Evolutionary conservation across 1,140 invertebrate species (phyloP), one percentile per base, ranked within the genome.

Genomic region (Phocides pigmalion): DNA sequence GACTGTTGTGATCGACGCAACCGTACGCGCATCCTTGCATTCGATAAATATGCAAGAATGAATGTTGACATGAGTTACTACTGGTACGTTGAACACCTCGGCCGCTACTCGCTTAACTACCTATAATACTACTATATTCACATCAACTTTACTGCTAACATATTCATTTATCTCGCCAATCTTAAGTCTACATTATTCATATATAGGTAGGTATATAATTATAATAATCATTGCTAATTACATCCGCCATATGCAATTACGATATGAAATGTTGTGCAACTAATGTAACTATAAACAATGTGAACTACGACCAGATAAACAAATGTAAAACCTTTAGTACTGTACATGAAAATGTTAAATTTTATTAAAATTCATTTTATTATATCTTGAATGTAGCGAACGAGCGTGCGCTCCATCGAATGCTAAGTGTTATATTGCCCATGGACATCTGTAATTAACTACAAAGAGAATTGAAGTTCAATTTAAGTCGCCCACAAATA

Each of bases 1-100:
- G 4, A 3, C 8, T 17, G 16, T 15, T n/a, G n/a, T n/a, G n/a
- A 14, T 20, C 19, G 20, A 41, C 50, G 50, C 35, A 54, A 54
- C 22, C 50, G 50, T 14, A 54, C 35, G 35, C n/a, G 32, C 32
- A 54, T 54, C 50, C 50, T 54, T 54, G 50, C 37, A 16, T 4
- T 35, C 28, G 28, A 56, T 56, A 56, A 56, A 56, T 56, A 41
- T 54, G 51, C 51, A 54, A 22, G 51, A 54, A 54, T 41, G 51
- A 41, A 42, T 42, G 51, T 54, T 17, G 51, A 54, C 51, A 56
- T 12, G 19, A 5, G n/a, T n/a, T 25, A 41, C 37, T 22, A 22
- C 20, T 16, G 15, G 14, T 51, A 50, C 9, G 39, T 16, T 41
- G 15, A 14, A 35, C 49, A 32, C 19, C 28, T 17, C 35, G 35